These are phyloP conservation scores for Centruroides vittatus DNA, from an alignment of 1,140 invertebrate genomes.

Conservation along the genomic window DNA sequence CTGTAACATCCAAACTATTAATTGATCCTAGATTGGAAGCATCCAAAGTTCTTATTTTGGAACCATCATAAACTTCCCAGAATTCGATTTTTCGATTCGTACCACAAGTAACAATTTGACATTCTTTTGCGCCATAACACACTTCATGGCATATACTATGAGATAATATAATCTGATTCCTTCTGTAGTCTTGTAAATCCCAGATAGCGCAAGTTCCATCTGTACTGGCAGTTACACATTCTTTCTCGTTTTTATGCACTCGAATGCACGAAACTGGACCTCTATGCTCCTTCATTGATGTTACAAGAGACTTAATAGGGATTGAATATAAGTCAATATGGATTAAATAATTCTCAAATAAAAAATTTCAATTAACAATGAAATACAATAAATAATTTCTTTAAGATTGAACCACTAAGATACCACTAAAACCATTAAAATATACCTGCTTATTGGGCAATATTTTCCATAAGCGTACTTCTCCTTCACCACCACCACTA, in stretches of 20 bases:
- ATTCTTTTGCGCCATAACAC: conserved; percentile 55
- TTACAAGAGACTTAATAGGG: conserved; percentile 40
- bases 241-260: conserved; percentile 53
- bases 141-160: conserved; percentile 78
- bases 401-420: too few species aligned
- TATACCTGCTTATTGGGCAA: conserved; percentile 4
- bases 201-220: conserved; percentile 87
- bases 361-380: too few species aligned
- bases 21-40: conserved; percentile 61
- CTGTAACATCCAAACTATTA: conserved; percentile 59
- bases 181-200: conserved; percentile 42
- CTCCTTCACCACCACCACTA: conserved; percentile 74
- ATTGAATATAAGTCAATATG: neutral
- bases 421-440: too few species aligned
- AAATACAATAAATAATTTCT: too few species aligned
- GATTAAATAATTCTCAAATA: too few species aligned
- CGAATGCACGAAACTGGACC: conserved; percentile 66
- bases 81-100: conserved; percentile 74
- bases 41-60: conserved; percentile 59
- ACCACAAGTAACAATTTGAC: conserved; percentile 72
- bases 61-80: conserved; percentile 70
- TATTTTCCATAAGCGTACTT: conserved; percentile 34
- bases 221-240: conserved; percentile 68
- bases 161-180: conserved; percentile 53
- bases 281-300: conserved; percentile 74